Percentiles rank a stretch among this genome's conserved stretches.
phyloP scores from a whole-genome alignment of 2,113 vertebrate species.

The Tyto alba region DNA sequence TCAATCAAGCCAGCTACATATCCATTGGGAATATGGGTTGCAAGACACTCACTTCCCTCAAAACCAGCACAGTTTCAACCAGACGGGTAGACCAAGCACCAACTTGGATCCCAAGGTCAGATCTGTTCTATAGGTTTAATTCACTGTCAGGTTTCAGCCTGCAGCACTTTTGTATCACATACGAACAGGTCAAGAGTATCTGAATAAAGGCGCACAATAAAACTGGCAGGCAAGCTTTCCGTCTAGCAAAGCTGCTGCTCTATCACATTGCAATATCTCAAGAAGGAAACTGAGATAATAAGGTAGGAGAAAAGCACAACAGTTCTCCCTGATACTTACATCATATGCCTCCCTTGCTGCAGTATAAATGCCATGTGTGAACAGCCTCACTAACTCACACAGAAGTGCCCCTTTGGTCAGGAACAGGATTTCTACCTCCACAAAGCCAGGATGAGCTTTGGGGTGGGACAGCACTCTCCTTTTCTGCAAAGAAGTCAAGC shows the following conservation, averaged over 20 bases:
- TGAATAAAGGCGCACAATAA: neutral
- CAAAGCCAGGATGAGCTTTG: neutral
- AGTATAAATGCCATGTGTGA: fast-evolving
- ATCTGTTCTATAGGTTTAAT: neutral
- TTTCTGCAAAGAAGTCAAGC: neutral
- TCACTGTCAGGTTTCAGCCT: neutral
- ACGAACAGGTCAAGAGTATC: neutral
- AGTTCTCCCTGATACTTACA: neutral
- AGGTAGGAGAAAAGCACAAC: neutral
- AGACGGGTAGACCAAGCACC: neutral
- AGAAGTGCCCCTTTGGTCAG: neutral
- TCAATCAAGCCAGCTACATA: neutral
- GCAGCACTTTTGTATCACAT: neutral
- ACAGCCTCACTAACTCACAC: neutral
- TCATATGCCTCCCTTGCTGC: neutral
- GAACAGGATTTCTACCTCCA: neutral
- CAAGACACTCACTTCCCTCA: neutral
- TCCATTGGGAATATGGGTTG: neutral
- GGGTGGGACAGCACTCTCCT: neutral
- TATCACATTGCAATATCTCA: neutral
- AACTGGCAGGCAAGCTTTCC: neutral
- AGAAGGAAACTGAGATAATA: neutral
- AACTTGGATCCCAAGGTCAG: neutral
- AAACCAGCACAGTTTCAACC: neutral
- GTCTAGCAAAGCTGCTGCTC: neutral